A percentile compares a stretch with the other conserved stretches of the same genome.
Evolutionary conservation across 2,888 invertebrate species (phyloP).

Genomic region (Timema podura): DNA sequence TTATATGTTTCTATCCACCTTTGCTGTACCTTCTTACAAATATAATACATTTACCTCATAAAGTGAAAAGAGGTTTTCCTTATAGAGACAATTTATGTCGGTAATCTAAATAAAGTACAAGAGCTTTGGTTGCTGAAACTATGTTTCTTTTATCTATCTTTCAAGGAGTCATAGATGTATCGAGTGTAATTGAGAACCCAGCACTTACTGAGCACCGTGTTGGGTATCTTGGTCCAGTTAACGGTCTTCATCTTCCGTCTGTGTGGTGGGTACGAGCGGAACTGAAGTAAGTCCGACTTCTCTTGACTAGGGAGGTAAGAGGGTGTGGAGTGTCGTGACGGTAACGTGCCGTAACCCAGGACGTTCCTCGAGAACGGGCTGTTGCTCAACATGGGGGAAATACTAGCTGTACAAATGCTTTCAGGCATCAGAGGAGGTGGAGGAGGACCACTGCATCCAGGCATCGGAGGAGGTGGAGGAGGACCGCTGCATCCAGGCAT

Average conservation of each 20-base stretch:
- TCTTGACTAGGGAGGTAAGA: neutral
- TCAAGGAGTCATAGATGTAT: neutral
- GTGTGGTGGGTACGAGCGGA: slow-evolving; percentile 40
- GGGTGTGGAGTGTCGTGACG: neutral
- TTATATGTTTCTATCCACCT: too few relatives aligned
- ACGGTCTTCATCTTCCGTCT: slow-evolving; percentile 46
- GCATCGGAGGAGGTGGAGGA: slow-evolving; percentile 24
- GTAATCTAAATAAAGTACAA: too few relatives aligned
- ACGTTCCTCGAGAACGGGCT: slow-evolving; percentile 18
- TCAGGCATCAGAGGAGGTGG: slow-evolving; percentile 18
- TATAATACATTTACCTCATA: too few relatives aligned
- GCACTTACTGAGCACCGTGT: slow-evolving; percentile 34
- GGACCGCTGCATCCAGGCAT: slow-evolving; percentile 11
- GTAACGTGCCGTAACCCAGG: neutral
- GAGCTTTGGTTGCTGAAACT: neutral
- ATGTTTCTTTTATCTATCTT: neutral
- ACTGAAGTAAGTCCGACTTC: slow-evolving; percentile 22
- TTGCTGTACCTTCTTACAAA: too few relatives aligned
- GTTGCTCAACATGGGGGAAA: slow-evolving; percentile 7
- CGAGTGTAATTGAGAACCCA: neutral
- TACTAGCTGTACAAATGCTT: slow-evolving; percentile 10
- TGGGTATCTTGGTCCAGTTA: slow-evolving; percentile 46
- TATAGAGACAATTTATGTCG: too few relatives aligned
- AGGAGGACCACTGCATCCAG: slow-evolving; percentile 7
- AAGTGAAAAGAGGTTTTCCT: too few relatives aligned